Conservation (phyloP, 2,888 invertebrate species). For the Limnephilus marmoratus region DNA sequence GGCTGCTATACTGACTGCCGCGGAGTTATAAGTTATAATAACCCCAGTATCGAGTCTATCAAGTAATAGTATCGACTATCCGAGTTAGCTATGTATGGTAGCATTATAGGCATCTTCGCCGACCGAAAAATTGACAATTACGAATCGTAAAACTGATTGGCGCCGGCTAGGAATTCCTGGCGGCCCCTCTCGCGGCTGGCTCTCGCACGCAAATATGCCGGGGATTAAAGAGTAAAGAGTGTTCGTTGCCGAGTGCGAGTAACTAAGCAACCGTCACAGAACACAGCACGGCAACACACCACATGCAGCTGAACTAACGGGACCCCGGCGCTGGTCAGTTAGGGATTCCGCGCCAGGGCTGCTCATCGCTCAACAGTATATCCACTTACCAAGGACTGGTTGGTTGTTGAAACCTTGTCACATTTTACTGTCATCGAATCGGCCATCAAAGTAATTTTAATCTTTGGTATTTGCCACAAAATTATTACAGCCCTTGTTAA, state of each 20-base stretch:
- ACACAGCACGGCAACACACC: neutral
- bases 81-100: neutral
- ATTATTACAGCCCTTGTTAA: no score
- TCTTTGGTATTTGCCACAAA: no score
- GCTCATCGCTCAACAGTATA: neutral
- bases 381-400: neutral
- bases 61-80: neutral
- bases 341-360: conserved; percentile 2
- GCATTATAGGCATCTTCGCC: neutral
- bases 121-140: conserved; percentile 55
- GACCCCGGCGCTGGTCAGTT: neutral
- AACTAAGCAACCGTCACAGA: neutral
- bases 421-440: neutral
- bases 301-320: conserved; percentile 41
- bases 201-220: conserved; percentile 54
- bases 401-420: neutral
- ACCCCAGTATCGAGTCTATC: neutral
- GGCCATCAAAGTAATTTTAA: neutral
- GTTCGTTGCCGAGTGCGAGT: neutral
- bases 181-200: conserved; percentile 1
- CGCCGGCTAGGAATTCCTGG: conserved; percentile 55
- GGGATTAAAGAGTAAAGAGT: conserved; percentile 48
- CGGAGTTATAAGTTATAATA: neutral
- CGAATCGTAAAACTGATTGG: conserved; percentile 59
- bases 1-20: neutral